Percentiles rank a stretch among this genome's conserved stretches.
phyloP scores from a whole-genome alignment of 2,797 vertebrate genomes.

The Haliaeetus albicilla region DNA sequence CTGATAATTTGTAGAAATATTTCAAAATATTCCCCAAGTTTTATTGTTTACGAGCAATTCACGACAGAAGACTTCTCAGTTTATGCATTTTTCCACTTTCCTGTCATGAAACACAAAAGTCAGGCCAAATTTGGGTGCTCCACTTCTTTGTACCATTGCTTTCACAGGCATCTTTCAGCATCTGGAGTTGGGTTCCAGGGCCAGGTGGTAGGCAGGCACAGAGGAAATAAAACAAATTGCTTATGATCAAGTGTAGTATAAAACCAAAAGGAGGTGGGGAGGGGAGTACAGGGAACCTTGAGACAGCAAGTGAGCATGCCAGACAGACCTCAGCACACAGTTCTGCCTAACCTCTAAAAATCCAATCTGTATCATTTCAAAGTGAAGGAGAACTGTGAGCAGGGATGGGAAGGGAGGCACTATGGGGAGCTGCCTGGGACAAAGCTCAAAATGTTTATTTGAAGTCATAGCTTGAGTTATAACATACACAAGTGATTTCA shows the following conservation, averaged over 20 bases:
- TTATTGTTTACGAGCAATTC: neutral
- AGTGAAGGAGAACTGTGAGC: neutral
- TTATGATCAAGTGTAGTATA: neutral
- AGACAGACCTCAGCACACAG: neutral
- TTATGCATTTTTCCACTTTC: neutral
- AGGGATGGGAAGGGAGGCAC: neutral
- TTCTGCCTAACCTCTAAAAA: neutral
- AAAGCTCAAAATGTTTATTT: neutral
- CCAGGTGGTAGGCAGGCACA: neutral
- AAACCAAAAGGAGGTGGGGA: neutral
- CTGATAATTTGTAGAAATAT: neutral
- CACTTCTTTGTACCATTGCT: neutral
- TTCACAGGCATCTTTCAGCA: neutral
- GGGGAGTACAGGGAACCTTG: neutral
- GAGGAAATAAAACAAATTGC: neutral
- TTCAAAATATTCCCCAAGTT: neutral
- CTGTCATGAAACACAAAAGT: neutral
- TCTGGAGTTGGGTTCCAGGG: neutral
- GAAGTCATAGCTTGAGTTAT: neutral
- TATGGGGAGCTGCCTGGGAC: neutral
- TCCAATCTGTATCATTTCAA: neutral
- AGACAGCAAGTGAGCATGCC: neutral
- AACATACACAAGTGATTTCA: neutral
- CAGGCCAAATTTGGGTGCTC: neutral
- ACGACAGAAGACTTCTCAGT: neutral